Conservation (phyloP, 2,113 vertebrate species). For the Sclerurus mexicanus region DNA sequence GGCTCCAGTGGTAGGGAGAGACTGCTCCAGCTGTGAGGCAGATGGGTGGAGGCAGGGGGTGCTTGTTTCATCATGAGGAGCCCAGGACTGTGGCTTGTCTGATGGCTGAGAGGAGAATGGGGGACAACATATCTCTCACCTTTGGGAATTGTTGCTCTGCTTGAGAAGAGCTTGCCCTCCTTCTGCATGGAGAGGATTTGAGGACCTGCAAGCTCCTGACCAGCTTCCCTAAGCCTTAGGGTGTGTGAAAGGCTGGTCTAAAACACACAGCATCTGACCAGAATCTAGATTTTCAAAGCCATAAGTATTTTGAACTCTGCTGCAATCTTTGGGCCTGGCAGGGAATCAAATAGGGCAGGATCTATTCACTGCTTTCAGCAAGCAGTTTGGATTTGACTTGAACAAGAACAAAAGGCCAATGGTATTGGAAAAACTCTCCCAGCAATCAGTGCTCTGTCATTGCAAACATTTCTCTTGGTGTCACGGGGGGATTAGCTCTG, state of each 20-base stretch:
- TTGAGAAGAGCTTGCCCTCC: neutral
- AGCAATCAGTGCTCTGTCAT: neutral
- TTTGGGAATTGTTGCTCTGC: neutral
- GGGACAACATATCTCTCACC: neutral
- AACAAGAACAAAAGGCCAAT: constrained; percentile 16
- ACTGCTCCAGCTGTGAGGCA: neutral
- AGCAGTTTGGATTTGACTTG: neutral
- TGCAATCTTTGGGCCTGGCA: constrained; percentile 11
- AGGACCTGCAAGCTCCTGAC: neutral
- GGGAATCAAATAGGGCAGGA: neutral
- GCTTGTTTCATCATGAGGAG: neutral
- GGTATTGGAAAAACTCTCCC: neutral
- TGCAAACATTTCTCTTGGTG: neutral
- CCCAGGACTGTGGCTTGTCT: neutral
- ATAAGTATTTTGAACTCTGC: neutral
- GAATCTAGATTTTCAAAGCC: neutral
- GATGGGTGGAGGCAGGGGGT: neutral
- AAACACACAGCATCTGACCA: neutral
- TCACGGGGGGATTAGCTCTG: neutral
- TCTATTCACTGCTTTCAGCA: neutral
- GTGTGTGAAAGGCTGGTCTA: neutral
- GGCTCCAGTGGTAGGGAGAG: accelerated
- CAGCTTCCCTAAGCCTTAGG: neutral
- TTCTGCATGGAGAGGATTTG: neutral
- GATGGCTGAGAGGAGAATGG: neutral